Percentiles rank a stretch among this genome's conserved stretches.
phyloP scores from a whole-genome alignment of 2,113 vertebrate genomes.

The Cebidichthys violaceus region DNA sequence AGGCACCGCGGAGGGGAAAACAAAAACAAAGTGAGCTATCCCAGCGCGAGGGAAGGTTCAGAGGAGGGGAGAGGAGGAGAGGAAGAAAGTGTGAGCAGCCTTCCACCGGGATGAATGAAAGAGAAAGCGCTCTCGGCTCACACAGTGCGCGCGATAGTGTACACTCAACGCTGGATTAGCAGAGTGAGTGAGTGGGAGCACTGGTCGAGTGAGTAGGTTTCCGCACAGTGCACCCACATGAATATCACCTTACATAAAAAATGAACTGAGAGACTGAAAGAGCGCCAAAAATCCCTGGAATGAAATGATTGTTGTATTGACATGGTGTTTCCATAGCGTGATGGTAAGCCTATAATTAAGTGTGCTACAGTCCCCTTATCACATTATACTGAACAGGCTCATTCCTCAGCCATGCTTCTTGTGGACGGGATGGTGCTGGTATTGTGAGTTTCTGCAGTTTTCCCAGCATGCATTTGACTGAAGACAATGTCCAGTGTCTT shows the following conservation, averaged over 20 bases:
- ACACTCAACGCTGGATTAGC: slow-evolving; percentile 56
- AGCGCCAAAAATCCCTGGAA: background rate
- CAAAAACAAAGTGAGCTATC: slow-evolving; percentile 45
- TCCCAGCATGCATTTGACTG: slow-evolving; percentile 12
- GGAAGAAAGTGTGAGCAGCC: slow-evolving; percentile 55
- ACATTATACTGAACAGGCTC: background rate
- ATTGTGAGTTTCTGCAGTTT: background rate
- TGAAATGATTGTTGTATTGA: background rate
- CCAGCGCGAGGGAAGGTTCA: slow-evolving; percentile 20
- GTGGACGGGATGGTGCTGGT: background rate
- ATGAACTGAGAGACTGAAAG: slow-evolving; percentile 17
- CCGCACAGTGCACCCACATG: slow-evolving; percentile 53
- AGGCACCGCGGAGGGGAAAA: slow-evolving; percentile 40
- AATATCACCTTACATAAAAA: slow-evolving; percentile 63
- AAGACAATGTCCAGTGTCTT: background rate
- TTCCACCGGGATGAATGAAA: slow-evolving; percentile 67
- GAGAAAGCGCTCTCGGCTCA: slow-evolving; percentile 39
- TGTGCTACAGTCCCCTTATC: background rate
- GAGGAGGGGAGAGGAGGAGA: background rate
- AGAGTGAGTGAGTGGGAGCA: slow-evolving; percentile 69
- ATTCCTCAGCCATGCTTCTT: background rate
- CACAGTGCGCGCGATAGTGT: slow-evolving; percentile 28
- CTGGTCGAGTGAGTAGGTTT: slow-evolving; percentile 71
- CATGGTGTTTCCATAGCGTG: background rate
- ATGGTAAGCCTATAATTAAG: background rate